A percentile compares a stretch with the other conserved stretches of the same genome.
Evolutionary conservation across 1,140 invertebrate genomes (phyloP).

Genomic region (Aphis gossypii): DNA sequence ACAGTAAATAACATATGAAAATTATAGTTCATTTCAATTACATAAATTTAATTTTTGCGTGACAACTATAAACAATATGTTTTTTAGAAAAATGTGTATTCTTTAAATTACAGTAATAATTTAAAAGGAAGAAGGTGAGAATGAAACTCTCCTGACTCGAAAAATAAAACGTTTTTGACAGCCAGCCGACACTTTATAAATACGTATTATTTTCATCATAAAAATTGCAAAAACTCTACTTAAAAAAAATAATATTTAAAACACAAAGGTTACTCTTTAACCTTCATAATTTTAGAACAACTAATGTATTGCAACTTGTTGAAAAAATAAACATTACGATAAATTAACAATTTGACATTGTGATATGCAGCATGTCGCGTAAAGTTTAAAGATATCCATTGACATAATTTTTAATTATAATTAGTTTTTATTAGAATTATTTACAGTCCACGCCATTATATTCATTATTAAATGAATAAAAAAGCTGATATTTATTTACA

Average conservation of each 20-base stretch:
- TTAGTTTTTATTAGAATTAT: background rate
- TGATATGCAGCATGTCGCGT: too few species aligned
- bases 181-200: background rate
- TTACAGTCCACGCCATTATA: too few species aligned
- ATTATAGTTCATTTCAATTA: background rate
- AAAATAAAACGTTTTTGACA: constrained; percentile 24
- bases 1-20: background rate
- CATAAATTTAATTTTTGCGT: background rate
- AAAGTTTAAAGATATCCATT: background rate
- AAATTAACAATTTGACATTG: background rate
- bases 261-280: background rate
- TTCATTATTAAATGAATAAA: too few species aligned
- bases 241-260: background rate
- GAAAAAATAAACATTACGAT: background rate
- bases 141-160: background rate
- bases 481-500: too few species aligned
- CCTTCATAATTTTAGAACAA: background rate
- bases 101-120: background rate
- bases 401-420: background rate
- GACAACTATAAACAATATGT: background rate
- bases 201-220: background rate
- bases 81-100: background rate
- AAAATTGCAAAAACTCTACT: background rate
- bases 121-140: background rate
- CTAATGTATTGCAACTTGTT: background rate